phyloP scores from a whole-genome alignment of 2,888 invertebrate species.

The Octodonta nipae region DNA sequence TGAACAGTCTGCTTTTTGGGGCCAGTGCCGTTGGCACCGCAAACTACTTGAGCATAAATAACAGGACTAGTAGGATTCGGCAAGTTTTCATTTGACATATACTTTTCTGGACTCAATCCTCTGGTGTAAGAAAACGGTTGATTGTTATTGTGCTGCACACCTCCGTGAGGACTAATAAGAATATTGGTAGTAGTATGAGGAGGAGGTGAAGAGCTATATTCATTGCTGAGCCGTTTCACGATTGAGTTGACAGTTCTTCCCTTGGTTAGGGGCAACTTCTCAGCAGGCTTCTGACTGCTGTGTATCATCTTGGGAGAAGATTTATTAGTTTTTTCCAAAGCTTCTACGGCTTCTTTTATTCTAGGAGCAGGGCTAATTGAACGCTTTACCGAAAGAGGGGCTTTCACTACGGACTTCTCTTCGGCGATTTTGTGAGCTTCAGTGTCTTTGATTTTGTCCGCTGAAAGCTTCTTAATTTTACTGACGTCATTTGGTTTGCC shows the following conservation, averaged over 20 bases:
- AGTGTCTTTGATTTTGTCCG: conserved; percentile 7
- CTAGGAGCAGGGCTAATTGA: conserved; percentile 19
- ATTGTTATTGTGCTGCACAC: conserved; percentile 54
- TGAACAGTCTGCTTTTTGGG: conserved; percentile 40
- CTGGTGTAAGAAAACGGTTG: conserved; percentile 72
- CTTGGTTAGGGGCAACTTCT: conserved; percentile 54
- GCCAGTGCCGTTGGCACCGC: conserved; percentile 32
- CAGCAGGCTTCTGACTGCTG: conserved; percentile 57
- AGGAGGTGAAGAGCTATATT: conserved; percentile 53
- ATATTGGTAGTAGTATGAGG: conserved; percentile 44
- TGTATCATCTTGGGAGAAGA: conserved; percentile 47
- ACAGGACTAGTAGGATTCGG: conserved; percentile 39
- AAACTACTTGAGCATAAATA: conserved; percentile 65
- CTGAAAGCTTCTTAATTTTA: conserved; percentile 9
- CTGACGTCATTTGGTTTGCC: conserved; percentile 16
- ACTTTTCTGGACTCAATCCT: conserved; percentile 37
- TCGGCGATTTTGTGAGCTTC: conserved; percentile 5
- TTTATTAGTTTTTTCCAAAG: conserved; percentile 34
- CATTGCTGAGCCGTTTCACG: conserved; percentile 61
- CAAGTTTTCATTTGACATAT: conserved; percentile 24
- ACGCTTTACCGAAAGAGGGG: neutral
- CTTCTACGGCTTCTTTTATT: conserved; percentile 41
- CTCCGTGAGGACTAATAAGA: conserved; percentile 45
- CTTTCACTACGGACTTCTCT: conserved; percentile 18
- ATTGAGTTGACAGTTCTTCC: conserved; percentile 64